A percentile compares a stretch with the other conserved stretches of the same genome.
Evolutionary conservation across 2,888 invertebrate genomes (phyloP).

Genomic region (Orchestes rusci): DNA sequence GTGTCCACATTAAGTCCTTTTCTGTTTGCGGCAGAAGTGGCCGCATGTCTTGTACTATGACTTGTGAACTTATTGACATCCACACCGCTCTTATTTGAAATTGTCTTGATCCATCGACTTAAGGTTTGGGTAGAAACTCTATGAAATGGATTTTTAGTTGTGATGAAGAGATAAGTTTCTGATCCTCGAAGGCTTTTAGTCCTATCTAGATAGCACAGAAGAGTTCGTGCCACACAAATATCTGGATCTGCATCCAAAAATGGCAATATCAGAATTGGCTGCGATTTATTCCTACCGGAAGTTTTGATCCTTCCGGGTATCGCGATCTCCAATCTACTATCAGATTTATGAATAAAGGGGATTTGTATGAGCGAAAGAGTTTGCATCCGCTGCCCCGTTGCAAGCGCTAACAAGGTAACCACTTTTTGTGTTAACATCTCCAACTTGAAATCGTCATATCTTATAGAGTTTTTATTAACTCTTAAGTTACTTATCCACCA

Average conservation of each 20-base stretch:
- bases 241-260: background rate
- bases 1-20: constrained; percentile 4
- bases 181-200: background rate
- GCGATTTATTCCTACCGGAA: background rate
- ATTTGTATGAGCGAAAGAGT: background rate
- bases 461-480: too few relatives aligned
- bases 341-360: background rate
- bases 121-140: constrained; percentile 1
- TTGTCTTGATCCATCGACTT: background rate
- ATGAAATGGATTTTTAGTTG: background rate
- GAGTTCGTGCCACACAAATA: background rate
- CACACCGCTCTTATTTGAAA: background rate
- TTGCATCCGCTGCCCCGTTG: background rate
- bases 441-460: too few relatives aligned
- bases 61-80: background rate
- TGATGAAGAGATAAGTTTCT: background rate
- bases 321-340: background rate
- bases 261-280: background rate
- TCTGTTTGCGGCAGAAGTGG: background rate
- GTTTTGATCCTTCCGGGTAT: background rate
- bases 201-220: background rate
- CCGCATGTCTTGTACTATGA: constrained; percentile 1
- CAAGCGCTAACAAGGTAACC: background rate
- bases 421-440: background rate
- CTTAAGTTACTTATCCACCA: too few relatives aligned